Base-by-base conservation (phyloP, 2,113 vertebrate species). In the Corydoras maculifer region DNA sequence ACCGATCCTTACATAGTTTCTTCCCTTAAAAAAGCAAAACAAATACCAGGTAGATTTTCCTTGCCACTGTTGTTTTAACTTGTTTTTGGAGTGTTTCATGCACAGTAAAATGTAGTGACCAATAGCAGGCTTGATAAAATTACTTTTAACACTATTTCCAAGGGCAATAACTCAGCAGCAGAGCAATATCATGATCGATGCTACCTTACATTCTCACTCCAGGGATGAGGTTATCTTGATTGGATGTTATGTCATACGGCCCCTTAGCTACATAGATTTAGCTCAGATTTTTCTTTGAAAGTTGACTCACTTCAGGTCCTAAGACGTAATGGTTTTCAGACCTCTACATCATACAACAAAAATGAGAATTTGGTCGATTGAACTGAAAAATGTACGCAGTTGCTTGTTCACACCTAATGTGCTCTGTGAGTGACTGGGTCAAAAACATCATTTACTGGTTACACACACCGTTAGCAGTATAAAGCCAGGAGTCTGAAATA, bases 111-210 rank as follows among this genome's bases (percentile, higher is more conserved):
- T 67, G 65, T 29, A n/a, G 51, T 74, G 72, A 74, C 72, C 65
- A 65, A 74, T 68, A 62, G 72, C 72, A 57, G 58, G 62, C 50
- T 74, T 74, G 72, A 74, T 74, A 58, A 74, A 65, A 68, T 74
- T 74, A 74, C 72, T 74, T 65, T 68, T 74, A 74, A 74, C 65
- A 49, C 72, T 74, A 68, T 74, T 74, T 74, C 72, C 65, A 68
- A 65, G 65, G 72, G 72, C 72, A 68, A 68, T 68, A 73, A 68
- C 64, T 73, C 72, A 68, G 65, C 64, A 68, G n/a, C 61, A 13
- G 50, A 67, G 72, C 72, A 73, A 61, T 62, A 74, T 74, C 58
- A 74, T 74, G 72, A 74, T 74, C 55, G 65, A 74, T 74, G 61
- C 50, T 68, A 30, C 74, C 58, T 72, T 69, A 64, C 60, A 72